Percentiles rank a stretch among this genome's conserved stretches.
phyloP scores from a whole-genome alignment of 2,888 invertebrate species.

The Onchidella celtica region DNA sequence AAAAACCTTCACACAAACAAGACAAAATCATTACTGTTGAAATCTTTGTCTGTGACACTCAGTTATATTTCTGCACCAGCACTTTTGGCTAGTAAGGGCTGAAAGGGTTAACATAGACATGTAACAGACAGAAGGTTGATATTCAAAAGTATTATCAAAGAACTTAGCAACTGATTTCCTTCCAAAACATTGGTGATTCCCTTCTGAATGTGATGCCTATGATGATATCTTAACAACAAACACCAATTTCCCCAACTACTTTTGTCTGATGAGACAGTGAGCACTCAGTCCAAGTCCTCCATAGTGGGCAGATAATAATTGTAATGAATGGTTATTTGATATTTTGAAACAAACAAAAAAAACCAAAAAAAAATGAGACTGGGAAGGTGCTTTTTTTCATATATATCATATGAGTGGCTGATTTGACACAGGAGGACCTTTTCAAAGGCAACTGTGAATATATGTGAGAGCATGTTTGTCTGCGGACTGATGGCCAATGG shows the following conservation, averaged over 20 bases:
- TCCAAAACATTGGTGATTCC: too few species aligned
- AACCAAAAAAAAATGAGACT: neutral
- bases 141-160: too few species aligned
- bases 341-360: neutral
- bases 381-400: neutral
- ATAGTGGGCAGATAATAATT: neutral
- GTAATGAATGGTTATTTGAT: neutral
- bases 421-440: too few species aligned
- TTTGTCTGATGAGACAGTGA: constrained; percentile 13
- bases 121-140: too few species aligned
- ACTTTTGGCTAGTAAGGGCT: too few species aligned
- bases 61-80: too few species aligned
- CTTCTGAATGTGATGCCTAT: too few species aligned
- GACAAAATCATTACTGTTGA: too few species aligned
- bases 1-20: too few species aligned
- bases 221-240: neutral
- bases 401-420: neutral
- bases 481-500: constrained; percentile 53
- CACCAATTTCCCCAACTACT: neutral
- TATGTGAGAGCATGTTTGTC: constrained; percentile 17
- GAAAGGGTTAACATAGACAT: too few species aligned
- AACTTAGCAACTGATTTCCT: too few species aligned
- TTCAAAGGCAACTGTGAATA: constrained; percentile 40
- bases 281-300: neutral
- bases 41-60: too few species aligned